Base-by-base conservation (phyloP, 2,797 vertebrate genomes). In the Notolepis coatsorum region DNA sequence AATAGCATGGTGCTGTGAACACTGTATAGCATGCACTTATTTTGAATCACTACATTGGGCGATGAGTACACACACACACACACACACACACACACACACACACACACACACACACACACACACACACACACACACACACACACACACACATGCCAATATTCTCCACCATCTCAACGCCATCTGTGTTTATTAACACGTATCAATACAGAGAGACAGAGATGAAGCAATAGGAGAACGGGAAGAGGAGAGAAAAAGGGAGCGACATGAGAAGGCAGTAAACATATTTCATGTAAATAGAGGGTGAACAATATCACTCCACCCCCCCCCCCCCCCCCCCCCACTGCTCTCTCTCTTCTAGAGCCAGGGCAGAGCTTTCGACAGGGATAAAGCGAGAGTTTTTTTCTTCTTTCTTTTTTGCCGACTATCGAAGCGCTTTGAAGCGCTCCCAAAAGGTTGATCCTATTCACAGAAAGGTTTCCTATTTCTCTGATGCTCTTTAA, bases 401-500 rank as follows among this genome's bases (percentile, higher is more conserved):
- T 66, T 70, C 48, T 55, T 64, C 61, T 77, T 50, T 61, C 63
- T 74, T 75, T 77, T 81, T 77, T 71, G 47, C 80, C 20, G 72
- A 85, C 86, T 89, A 90, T 84, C 89, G 85, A 91, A 89, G 80
- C 80, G 88, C 88, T 91, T 91, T 91, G 88, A 89, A 89, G 88
- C 88, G 85, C 89, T 89, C 88, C 90, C 90, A 89, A 89, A 91
- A 89, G 90, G 88, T 91, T 90, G 88, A 88, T 91, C 85, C 88
- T 87, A 87, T 89, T 88, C 85, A 91, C 69, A 84, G 78, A 88
- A 88, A 87, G 85, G 88, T 88, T 91, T 90, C 90, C 85, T 79
- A 85, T 90, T 90, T 87, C 88, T 89, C 90, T 89, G 88, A 86
- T 88, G 84, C 88, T 87, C 79, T 89, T 91, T 84, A 91, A 90